Percentiles rank a stretch among this genome's conserved stretches.
phyloP scores from a whole-genome alignment of 2,888 invertebrate species.

The Drosophila tanythrix region DNA sequence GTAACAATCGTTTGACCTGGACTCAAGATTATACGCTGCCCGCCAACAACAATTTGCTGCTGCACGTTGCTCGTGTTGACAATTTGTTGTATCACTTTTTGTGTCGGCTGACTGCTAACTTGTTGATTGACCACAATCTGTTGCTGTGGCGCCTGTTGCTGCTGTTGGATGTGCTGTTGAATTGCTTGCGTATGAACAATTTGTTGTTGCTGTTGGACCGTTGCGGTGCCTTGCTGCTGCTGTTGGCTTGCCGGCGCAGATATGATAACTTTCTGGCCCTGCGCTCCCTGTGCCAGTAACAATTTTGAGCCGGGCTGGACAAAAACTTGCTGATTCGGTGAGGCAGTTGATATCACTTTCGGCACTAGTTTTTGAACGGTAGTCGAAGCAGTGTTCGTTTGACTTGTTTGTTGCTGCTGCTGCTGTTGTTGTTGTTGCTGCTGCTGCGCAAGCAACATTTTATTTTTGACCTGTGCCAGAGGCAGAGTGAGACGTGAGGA shows the following conservation, averaged over 20 bases:
- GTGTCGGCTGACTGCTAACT: slow-evolving; percentile 68
- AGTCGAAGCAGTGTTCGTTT: slow-evolving; percentile 42
- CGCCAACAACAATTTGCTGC: slow-evolving; percentile 85
- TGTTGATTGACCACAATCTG: slow-evolving; percentile 73
- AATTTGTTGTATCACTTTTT: slow-evolving; percentile 85
- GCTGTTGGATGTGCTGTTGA: slow-evolving; percentile 54
- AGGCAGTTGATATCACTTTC: slow-evolving; percentile 55
- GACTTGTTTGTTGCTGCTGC: slow-evolving; percentile 31
- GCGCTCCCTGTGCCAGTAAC: slow-evolving; percentile 82
- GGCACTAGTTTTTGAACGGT: slow-evolving; percentile 71
- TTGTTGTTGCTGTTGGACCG: slow-evolving; percentile 74
- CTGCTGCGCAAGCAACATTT: slow-evolving; percentile 69
- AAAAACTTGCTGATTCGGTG: slow-evolving; percentile 80
- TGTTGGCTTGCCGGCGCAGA: slow-evolving; percentile 70
- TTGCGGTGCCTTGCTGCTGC: slow-evolving; percentile 50
- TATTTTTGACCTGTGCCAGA: slow-evolving; percentile 70
- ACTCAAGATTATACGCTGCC: slow-evolving; percentile 84
- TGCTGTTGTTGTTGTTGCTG: slow-evolving; percentile 54
- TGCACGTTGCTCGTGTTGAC: slow-evolving; percentile 84
- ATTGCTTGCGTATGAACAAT: slow-evolving; percentile 63
- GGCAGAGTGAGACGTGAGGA: slow-evolving; percentile 66
- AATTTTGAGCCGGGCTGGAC: slow-evolving; percentile 83
- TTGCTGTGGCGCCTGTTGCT: slow-evolving; percentile 53
- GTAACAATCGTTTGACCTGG: slow-evolving; percentile 85
- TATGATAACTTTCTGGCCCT: slow-evolving; percentile 85